phyloP scores from a whole-genome alignment of 2,888 invertebrate genomes.

The Sphecodes monilicornis region DNA sequence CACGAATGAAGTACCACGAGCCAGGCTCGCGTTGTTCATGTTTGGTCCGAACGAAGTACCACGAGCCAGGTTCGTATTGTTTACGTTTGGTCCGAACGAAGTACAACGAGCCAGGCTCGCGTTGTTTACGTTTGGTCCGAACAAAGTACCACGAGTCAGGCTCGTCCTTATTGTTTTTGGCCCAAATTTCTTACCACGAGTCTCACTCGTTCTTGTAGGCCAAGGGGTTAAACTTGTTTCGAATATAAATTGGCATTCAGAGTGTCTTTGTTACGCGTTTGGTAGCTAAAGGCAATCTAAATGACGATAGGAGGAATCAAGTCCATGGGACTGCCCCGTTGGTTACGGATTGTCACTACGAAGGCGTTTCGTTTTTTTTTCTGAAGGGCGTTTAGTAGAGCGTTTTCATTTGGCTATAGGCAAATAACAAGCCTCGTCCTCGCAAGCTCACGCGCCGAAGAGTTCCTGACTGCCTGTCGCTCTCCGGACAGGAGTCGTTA shows the following conservation, averaged over 20 bases:
- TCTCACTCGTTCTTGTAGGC: too few species aligned
- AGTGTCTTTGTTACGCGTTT: not conserved
- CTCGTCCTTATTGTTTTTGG: too few species aligned
- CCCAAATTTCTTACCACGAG: too few species aligned
- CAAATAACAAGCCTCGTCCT: slow-evolving; percentile 70
- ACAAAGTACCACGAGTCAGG: too few species aligned
- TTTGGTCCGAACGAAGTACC: too few species aligned
- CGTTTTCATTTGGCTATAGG: slow-evolving; percentile 21
- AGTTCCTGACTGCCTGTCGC: slow-evolving; percentile 79
- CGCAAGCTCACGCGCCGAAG: slow-evolving; percentile 76
- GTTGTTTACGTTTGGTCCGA: too few species aligned
- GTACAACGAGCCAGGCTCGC: too few species aligned
- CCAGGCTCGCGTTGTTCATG: too few species aligned
- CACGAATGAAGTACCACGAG: too few species aligned
- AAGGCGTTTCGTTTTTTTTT: not conserved
- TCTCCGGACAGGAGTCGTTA: slow-evolving; percentile 75
- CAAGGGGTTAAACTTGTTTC: not conserved
- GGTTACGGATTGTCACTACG: not conserved
- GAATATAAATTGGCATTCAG: not conserved
- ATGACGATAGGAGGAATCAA: too few species aligned
- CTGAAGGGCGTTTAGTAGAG: not conserved
- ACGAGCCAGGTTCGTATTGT: too few species aligned
- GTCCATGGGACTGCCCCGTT: not conserved
- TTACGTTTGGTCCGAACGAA: too few species aligned
- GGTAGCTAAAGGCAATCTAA: not conserved